A percentile compares a stretch with the other conserved stretches of the same genome.
These are phyloP conservation scores for Orchesellides sinensis DNA, from an alignment of 2,888 invertebrate genomes.

Conservation along the genomic window DNA sequence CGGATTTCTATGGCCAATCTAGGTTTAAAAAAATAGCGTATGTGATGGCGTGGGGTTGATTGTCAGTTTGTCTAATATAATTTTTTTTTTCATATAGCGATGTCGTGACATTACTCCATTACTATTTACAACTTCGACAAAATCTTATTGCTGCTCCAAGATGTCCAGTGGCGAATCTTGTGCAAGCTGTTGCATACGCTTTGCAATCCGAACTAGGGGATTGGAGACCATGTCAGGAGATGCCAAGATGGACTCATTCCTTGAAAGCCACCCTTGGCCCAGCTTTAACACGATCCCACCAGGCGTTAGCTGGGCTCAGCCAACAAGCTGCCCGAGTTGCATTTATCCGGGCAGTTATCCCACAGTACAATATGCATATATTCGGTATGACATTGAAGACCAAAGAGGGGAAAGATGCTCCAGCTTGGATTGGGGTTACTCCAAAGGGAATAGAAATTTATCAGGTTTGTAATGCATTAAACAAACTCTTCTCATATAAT, in stretches of 20 bases:
- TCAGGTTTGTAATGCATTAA: no score
- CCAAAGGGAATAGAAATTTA: constrained; percentile 94
- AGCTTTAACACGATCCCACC: constrained; percentile 70
- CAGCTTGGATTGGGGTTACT: constrained; percentile 92
- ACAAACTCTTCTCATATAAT: no score
- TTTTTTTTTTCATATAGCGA: constrained; percentile 80
- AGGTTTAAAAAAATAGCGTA: constrained; percentile 12
- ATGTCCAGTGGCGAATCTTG: constrained; percentile 69
- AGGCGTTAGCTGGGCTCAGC: constrained; percentile 69
- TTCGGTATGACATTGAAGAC: constrained; percentile 73
- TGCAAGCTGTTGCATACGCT: constrained; percentile 73
- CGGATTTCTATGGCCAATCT: constrained; percentile 6
- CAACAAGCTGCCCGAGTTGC: constrained; percentile 72
- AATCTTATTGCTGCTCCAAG: constrained; percentile 81
- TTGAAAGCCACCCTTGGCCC: constrained; percentile 63
- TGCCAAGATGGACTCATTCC: constrained; percentile 70
- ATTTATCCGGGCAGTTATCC: constrained; percentile 74
- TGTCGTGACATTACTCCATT: constrained; percentile 93
- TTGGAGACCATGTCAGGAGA: constrained; percentile 72
- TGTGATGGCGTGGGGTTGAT: neutral
- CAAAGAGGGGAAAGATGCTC: constrained; percentile 81
- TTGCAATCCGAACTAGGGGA: constrained; percentile 73
- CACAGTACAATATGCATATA: constrained; percentile 74
- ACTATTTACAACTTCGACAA: constrained; percentile 95
- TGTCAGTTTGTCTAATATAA: neutral